These are phyloP conservation scores for Luperina testacea DNA, from an alignment of 2,888 invertebrate genomes.

Conservation along the genomic window DNA sequence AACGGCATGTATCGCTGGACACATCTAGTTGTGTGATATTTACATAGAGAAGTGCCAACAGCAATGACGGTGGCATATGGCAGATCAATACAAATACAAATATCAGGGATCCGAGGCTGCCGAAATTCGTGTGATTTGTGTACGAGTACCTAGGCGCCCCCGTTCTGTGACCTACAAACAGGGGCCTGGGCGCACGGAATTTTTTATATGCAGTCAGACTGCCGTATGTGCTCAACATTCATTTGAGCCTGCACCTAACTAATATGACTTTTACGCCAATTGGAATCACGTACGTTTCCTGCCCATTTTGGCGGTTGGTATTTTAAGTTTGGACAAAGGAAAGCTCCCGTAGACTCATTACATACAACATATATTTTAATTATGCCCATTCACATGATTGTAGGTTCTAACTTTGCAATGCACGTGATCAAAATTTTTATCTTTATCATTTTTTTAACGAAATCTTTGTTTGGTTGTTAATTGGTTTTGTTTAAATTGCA, in stretches of 20 bases:
- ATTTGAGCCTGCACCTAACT: constrained; percentile 47
- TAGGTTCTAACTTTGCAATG: not conserved
- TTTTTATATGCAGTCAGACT: constrained; percentile 72
- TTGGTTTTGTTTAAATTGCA: not conserved
- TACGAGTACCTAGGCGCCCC: constrained; percentile 60
- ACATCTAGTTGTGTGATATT: constrained; percentile 48
- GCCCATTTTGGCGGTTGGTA: not conserved
- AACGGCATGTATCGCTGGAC: constrained; percentile 25
- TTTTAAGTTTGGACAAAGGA: not conserved
- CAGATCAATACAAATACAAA: constrained; percentile 75
- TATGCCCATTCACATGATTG: not conserved
- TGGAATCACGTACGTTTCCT: constrained; percentile 20
- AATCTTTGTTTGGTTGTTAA: not conserved
- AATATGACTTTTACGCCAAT: constrained; percentile 46
- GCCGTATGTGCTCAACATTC: constrained; percentile 64
- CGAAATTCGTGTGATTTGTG: constrained; percentile 76
- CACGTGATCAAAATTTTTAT: not conserved
- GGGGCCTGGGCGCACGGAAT: constrained; percentile 65
- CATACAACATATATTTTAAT: not conserved
- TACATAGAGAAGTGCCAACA: constrained; percentile 40
- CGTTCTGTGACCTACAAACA: constrained; percentile 74
- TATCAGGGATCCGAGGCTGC: constrained; percentile 64
- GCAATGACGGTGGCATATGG: constrained; percentile 65
- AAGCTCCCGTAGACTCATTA: not conserved
- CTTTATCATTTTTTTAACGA: not conserved